Percentiles rank a stretch among this genome's conserved stretches.
Evolutionary conservation across 2,888 invertebrate genomes (phyloP).

Genomic region (Entomobrya proxima): DNA sequence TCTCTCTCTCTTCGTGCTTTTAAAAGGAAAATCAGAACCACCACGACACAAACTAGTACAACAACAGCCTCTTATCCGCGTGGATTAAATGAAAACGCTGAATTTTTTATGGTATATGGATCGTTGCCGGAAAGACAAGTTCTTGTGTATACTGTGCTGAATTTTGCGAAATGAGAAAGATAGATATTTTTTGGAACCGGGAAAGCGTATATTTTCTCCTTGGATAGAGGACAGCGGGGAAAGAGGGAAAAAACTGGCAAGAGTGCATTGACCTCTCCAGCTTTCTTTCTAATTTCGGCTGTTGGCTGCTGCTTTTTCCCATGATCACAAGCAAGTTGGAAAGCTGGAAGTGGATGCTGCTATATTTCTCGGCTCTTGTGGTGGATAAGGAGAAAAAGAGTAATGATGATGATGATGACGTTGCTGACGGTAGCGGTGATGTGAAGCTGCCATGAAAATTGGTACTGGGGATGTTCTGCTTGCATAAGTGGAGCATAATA

Average conservation of each 20-base stretch:
- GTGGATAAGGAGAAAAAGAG: too few relatives aligned
- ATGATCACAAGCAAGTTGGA: slow-evolving; percentile 10
- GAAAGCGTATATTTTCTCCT: background rate
- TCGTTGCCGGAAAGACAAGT: too few relatives aligned
- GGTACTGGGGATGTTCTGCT: background rate
- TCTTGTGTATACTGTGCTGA: too few relatives aligned
- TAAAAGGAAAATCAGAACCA: background rate
- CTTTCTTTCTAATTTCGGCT: slow-evolving; percentile 10
- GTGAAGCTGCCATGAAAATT: background rate
- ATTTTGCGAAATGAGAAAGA: too few relatives aligned
- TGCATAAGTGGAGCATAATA: background rate
- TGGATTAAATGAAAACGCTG: too few relatives aligned
- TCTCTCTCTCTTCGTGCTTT: background rate
- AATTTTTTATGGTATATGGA: too few relatives aligned
- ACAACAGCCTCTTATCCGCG: too few relatives aligned
- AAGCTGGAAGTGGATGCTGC: slow-evolving; percentile 12
- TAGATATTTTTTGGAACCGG: too few relatives aligned
- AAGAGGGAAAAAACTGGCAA: background rate
- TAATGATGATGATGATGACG: slow-evolving; percentile 13
- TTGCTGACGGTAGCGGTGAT: slow-evolving; percentile 1
- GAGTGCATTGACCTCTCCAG: slow-evolving; percentile 37
- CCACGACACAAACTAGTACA: too few relatives aligned
- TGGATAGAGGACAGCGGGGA: background rate
- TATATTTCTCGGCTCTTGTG: too few relatives aligned
- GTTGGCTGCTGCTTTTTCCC: slow-evolving; percentile 23